Evolutionary conservation across 2,113 vertebrate species (phyloP).

Genomic region (Mungos mungo): DNA sequence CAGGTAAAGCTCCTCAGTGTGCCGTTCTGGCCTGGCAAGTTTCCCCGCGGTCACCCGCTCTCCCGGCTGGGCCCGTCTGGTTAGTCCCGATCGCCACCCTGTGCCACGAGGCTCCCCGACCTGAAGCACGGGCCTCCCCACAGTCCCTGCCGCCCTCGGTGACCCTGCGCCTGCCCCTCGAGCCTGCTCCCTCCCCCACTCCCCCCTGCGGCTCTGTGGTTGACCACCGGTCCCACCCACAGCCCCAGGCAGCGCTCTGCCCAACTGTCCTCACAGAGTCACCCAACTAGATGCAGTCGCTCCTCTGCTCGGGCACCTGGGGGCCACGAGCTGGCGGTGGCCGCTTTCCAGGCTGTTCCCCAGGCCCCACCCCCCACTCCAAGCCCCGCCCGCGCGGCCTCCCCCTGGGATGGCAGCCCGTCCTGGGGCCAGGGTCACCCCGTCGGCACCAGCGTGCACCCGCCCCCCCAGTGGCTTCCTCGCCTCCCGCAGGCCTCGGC

Average conservation of each 20-base stretch:
- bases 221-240: background rate
- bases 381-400: fast-evolving
- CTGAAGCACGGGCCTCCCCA: background rate
- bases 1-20: background rate
- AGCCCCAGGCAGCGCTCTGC: no score
- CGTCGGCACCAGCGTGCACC: fast-evolving
- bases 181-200: background rate
- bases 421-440: fast-evolving
- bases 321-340: fast-evolving
- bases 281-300: background rate
- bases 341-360: background rate
- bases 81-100: fast-evolving
- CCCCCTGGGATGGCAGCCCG: fast-evolving
- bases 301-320: background rate
- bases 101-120: fast-evolving
- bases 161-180: fast-evolving
- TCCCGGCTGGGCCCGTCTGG: fast-evolving
- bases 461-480: background rate
- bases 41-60: no score
- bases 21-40: background rate
- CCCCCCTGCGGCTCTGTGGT: no score
- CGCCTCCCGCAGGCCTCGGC: fast-evolving
- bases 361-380: background rate
- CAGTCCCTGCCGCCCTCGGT: no score
- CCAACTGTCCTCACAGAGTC: background rate